Evolutionary conservation across 1,140 invertebrate species (phyloP).

Genomic region (Drosophila miranda): DNA sequence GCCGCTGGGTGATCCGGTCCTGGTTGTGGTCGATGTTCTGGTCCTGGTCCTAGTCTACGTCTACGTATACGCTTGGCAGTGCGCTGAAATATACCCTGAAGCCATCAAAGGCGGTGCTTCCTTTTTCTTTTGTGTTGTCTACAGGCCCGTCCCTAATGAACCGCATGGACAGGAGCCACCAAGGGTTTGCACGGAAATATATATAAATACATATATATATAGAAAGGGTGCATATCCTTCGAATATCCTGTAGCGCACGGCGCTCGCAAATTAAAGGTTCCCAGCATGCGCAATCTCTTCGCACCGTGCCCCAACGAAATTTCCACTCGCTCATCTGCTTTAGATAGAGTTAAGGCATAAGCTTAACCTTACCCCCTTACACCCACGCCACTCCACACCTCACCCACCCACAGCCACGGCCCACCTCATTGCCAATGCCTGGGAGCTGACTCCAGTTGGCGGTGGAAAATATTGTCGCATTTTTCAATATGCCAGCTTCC

Average conservation of each 20-base stretch:
- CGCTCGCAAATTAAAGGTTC: constrained; percentile 48
- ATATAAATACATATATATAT: constrained; percentile 8
- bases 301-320: constrained; percentile 44
- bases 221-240: constrained; percentile 3
- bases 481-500: constrained; percentile 64
- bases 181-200: constrained; percentile 1
- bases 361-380: constrained; percentile 26
- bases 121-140: constrained; percentile 20
- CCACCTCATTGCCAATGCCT: constrained; percentile 30
- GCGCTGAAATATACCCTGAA: constrained; percentile 61
- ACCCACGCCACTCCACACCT: constrained; percentile 10
- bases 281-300: constrained; percentile 35
- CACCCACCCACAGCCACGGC: constrained; percentile 14
- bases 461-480: constrained; percentile 72
- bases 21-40: constrained; percentile 15
- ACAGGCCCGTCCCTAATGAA: constrained; percentile 30
- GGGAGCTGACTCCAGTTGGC: neutral
- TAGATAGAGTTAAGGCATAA: no score
- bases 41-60: constrained; percentile 16
- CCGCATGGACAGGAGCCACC: constrained; percentile 13
- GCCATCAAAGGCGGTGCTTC: constrained; percentile 49
- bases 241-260: constrained; percentile 13
- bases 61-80: constrained; percentile 11
- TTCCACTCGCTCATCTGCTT: constrained; percentile 25
- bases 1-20: neutral